Conservation (phyloP, 1,140 invertebrate species). For the Oncopodura yosiiana region DNA sequence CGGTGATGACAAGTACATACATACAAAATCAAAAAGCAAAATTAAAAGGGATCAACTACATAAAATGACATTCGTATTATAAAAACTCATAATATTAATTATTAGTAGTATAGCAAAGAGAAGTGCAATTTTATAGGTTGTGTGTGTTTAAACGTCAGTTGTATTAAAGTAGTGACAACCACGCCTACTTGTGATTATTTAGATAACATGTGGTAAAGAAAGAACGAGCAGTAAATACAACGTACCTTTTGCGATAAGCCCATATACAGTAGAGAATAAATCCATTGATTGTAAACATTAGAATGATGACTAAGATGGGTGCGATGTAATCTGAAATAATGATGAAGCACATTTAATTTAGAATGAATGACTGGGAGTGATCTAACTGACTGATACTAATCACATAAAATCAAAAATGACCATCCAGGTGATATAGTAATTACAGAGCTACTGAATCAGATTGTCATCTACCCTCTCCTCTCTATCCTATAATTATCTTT, state of each 20-base stretch:
- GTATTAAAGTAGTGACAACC: too few relatives aligned
- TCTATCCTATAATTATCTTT: too few relatives aligned
- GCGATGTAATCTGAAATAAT: constrained; percentile 23
- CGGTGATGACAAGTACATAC: too few relatives aligned
- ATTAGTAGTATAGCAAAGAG: too few relatives aligned
- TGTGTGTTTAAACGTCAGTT: too few relatives aligned
- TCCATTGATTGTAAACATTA: constrained; percentile 22
- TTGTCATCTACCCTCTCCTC: neutral
- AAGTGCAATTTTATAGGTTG: too few relatives aligned
- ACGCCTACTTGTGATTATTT: too few relatives aligned
- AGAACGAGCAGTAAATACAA: neutral
- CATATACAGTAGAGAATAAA: constrained; percentile 23
- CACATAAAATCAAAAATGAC: neutral
- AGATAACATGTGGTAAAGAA: neutral
- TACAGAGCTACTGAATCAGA: neutral
- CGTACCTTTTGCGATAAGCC: constrained; percentile 13
- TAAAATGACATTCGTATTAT: too few relatives aligned
- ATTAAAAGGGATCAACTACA: too few relatives aligned
- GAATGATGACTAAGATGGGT: constrained; percentile 18
- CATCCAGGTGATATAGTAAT: neutral
- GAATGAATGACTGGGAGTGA: neutral
- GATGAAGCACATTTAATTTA: neutral
- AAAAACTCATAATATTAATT: too few relatives aligned
- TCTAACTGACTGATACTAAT: neutral
- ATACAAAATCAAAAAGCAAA: too few relatives aligned